Conservation (phyloP, 1,140 invertebrate species). For the Zaprionus gabonicus region DNA sequence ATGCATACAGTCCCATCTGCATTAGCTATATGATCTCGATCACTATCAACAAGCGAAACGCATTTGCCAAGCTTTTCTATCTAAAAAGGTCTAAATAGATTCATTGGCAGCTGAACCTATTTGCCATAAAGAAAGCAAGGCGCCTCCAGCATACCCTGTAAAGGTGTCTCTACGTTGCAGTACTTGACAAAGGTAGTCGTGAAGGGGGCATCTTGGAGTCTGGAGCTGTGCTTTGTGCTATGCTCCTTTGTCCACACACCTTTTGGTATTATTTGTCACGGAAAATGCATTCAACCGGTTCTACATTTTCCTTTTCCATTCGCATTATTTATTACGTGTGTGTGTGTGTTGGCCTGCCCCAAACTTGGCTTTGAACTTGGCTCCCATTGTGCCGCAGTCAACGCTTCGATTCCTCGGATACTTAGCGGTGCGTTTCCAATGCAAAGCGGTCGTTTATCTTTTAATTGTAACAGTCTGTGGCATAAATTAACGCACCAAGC, state of each 20-base stretch:
- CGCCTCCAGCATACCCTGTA: not conserved
- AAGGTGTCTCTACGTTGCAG: not conserved
- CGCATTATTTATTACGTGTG: conserved; percentile 22
- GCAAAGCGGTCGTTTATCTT: conserved; percentile 79
- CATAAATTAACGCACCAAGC: conserved; percentile 64
- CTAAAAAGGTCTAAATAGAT: no score
- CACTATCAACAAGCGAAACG: no score
- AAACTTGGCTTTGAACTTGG: conserved; percentile 4
- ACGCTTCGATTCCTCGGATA: conserved; percentile 24
- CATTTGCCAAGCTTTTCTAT: no score
- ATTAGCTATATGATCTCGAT: no score
- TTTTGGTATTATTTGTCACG: conserved; percentile 69
- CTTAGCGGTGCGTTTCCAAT: conserved; percentile 77
- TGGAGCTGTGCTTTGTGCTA: not conserved
- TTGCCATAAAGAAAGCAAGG: no score
- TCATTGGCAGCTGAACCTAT: no score
- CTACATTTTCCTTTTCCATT: conserved; percentile 6
- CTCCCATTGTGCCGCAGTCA: conserved; percentile 7
- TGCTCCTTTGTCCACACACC: conserved; percentile 33
- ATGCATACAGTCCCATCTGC: no score
- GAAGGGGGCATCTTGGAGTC: not conserved
- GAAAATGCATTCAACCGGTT: conserved; percentile 82
- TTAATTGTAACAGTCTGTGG: conserved; percentile 79
- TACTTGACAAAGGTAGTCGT: not conserved
- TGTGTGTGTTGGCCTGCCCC: not conserved